These are phyloP conservation scores for Malurus leucopterus DNA, from an alignment of 2,797 vertebrate genomes.

Conservation along the genomic window DNA sequence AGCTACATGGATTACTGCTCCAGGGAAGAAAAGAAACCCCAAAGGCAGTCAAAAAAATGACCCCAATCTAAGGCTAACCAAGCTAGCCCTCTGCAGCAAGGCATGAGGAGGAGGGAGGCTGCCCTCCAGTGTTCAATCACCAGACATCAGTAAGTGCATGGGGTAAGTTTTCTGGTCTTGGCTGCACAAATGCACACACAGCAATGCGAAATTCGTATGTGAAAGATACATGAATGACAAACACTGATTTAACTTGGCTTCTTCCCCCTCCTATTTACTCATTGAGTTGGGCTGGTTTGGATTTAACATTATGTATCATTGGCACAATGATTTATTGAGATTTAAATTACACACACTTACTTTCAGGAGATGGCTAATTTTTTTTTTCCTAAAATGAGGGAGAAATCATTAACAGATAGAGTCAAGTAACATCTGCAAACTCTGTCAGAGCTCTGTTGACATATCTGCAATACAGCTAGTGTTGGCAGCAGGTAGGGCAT, in stretches of 20 bases:
- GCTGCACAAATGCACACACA: fast-evolving
- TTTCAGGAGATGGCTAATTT: background rate
- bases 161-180: background rate
- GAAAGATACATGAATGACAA: background rate
- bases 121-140: slow-evolving; percentile 16
- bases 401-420: background rate
- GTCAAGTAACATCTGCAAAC: background rate
- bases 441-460: background rate
- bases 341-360: background rate
- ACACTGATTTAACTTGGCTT: background rate
- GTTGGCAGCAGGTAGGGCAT: background rate
- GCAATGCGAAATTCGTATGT: fast-evolving
- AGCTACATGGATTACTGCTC: background rate
- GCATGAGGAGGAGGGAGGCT: background rate
- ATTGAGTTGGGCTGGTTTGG: background rate
- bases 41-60: fast-evolving
- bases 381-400: background rate
- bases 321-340: background rate
- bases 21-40: fast-evolving
- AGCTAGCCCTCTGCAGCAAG: background rate
- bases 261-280: background rate
- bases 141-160: background rate
- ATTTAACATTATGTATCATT: background rate
- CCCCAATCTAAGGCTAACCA: background rate
- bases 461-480: background rate